Evolutionary conservation across 2,113 vertebrate genomes (phyloP).

Genomic region (Syrrhaptes paradoxus): DNA sequence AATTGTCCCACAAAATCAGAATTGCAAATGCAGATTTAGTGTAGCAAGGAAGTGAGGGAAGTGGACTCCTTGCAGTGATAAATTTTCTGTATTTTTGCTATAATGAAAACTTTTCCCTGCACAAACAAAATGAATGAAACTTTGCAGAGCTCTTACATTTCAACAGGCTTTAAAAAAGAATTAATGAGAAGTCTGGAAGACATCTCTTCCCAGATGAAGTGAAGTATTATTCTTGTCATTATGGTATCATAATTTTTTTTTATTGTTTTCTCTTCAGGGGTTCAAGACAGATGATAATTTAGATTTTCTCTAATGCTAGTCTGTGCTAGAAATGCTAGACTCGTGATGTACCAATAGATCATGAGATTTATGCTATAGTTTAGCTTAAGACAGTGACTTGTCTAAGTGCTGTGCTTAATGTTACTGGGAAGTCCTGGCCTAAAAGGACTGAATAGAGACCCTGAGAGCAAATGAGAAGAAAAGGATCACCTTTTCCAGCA

Average conservation of each 20-base stretch:
- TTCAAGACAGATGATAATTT: constrained; percentile 56
- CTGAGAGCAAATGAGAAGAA: background rate
- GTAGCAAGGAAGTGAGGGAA: background rate
- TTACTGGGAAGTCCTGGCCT: background rate
- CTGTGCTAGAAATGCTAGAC: constrained; percentile 30
- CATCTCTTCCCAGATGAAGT: constrained; percentile 31
- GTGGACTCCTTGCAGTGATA: background rate
- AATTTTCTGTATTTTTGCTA: background rate
- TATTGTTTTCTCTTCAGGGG: constrained; percentile 47
- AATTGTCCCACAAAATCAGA: background rate
- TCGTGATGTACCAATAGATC: background rate
- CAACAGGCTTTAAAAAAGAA: constrained; percentile 32
- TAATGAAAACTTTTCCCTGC: constrained; percentile 53
- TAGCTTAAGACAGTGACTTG: constrained; percentile 13
- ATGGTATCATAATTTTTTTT: constrained; percentile 54
- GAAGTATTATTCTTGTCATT: constrained; percentile 52
- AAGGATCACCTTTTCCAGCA: background rate
- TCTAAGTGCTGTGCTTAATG: constrained; percentile 17
- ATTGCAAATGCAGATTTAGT: background rate
- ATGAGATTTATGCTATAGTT: constrained; percentile 13
- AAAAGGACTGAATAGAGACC: background rate
- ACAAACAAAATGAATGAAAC: constrained; percentile 55
- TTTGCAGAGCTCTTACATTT: constrained; percentile 4
- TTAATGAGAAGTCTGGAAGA: constrained; percentile 32
- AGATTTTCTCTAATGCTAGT: constrained; percentile 28